phyloP scores from a whole-genome alignment of 2,113 vertebrate genomes.

The Numida meleagris region DNA sequence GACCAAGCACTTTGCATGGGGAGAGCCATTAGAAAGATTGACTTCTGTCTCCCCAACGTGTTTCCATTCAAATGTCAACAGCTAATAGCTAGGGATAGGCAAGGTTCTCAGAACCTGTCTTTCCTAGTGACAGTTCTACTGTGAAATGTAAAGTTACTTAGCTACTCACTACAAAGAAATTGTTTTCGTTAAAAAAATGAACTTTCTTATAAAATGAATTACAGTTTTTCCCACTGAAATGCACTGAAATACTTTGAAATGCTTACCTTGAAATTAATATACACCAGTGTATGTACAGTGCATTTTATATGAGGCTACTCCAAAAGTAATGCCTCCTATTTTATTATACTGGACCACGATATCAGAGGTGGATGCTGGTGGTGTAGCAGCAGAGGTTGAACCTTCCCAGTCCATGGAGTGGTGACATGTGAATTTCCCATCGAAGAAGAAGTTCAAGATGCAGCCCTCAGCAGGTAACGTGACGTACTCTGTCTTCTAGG shows the following conservation, averaged over 20 bases:
- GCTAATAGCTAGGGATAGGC: not conserved
- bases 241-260: not conserved
- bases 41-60: not conserved
- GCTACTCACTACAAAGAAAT: not conserved
- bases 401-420: not conserved
- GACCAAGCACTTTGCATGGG: not conserved
- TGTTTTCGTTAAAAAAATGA: not conserved
- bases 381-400: not conserved
- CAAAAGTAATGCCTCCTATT: not conserved
- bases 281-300: not conserved
- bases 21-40: not conserved
- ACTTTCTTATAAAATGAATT: not conserved
- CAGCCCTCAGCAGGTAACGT: too few relatives aligned
- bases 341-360: not conserved
- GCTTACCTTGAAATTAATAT: not conserved
- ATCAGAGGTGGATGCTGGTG: not conserved
- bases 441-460: too few relatives aligned
- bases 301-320: not conserved
- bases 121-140: not conserved
- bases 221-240: not conserved
- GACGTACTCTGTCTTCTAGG: too few relatives aligned
- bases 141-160: not conserved
- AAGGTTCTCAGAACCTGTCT: not conserved
- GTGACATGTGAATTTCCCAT: too few relatives aligned
- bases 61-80: not conserved